Conservation (phyloP, 2,888 invertebrate species). For the Neria commutata region DNA sequence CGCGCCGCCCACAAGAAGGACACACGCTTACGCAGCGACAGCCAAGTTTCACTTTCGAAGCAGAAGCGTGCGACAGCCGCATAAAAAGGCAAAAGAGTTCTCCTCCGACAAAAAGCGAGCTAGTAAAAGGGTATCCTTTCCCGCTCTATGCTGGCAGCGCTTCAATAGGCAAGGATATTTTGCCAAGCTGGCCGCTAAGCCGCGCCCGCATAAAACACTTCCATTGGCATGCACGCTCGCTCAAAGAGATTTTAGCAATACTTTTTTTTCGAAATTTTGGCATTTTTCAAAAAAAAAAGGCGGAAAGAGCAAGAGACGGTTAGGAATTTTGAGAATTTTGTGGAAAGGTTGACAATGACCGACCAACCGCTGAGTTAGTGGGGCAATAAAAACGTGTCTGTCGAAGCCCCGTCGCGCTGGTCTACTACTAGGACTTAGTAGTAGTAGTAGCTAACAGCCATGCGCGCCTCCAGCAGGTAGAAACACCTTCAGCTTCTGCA, state of each 20-base stretch:
- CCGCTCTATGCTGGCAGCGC: no score
- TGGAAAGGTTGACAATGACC: neutral
- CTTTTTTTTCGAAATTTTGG: neutral
- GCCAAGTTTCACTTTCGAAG: neutral
- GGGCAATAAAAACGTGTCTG: conserved; percentile 5
- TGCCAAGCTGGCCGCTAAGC: no score
- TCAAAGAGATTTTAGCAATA: neutral
- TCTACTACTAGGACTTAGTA: no score
- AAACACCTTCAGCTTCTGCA: no score
- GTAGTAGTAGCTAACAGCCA: no score
- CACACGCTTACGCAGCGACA: neutral
- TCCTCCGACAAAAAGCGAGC: no score
- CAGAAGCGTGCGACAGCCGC: neutral
- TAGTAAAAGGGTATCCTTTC: no score
- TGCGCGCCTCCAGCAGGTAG: no score
- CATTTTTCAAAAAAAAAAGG: neutral
- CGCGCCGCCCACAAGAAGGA: neutral
- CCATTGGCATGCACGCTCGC: no score
- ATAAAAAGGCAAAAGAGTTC: neutral
- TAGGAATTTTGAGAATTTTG: neutral
- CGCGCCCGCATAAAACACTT: no score
- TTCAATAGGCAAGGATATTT: no score
- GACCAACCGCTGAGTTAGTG: conserved; percentile 10
- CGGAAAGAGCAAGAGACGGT: no score
- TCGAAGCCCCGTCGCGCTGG: neutral